phyloP scores from a whole-genome alignment of 2,113 vertebrate genomes.

The Oophaga pumilio region DNA sequence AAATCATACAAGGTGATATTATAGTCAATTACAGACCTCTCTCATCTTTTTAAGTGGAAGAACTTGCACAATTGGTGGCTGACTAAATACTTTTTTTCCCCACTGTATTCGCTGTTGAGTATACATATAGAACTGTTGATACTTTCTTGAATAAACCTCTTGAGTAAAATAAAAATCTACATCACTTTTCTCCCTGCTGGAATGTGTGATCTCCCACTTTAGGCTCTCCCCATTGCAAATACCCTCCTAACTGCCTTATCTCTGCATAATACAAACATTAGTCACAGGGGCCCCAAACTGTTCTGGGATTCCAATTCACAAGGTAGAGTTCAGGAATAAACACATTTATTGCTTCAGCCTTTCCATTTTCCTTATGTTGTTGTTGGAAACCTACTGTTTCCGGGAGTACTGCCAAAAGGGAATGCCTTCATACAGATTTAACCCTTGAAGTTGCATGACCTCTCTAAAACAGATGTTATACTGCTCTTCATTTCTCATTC shows the following conservation, averaged over 20 bases:
- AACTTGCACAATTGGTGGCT: no score
- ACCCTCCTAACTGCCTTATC: constrained; percentile 29
- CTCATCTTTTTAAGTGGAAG: no score
- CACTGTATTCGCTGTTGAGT: not conserved
- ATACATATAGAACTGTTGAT: not conserved
- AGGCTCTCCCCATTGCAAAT: constrained; percentile 24
- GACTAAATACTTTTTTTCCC: no score
- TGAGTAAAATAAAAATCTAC: not conserved
- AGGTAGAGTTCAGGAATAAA: constrained; percentile 44
- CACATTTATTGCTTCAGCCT: constrained; percentile 36
- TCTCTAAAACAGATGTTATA: not conserved
- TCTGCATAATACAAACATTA: constrained; percentile 2
- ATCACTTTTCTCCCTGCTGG: not conserved
- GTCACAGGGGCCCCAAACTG: constrained; percentile 29
- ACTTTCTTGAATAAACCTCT: not conserved
- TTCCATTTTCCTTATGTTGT: constrained; percentile 54
- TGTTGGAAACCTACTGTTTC: constrained; percentile 42
- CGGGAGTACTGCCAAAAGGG: constrained; percentile 37
- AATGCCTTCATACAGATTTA: constrained; percentile 41
- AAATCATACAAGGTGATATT: no score
- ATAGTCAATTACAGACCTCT: no score
- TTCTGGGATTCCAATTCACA: constrained; percentile 45
- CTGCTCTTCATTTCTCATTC: constrained; percentile 21
- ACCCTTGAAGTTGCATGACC: not conserved
- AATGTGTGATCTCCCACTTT: constrained; percentile 37